Percentiles rank a stretch among this genome's conserved stretches.
Conservation (phyloP, 2,113 vertebrate genomes). For the Pachypanchax playfairii region DNA sequence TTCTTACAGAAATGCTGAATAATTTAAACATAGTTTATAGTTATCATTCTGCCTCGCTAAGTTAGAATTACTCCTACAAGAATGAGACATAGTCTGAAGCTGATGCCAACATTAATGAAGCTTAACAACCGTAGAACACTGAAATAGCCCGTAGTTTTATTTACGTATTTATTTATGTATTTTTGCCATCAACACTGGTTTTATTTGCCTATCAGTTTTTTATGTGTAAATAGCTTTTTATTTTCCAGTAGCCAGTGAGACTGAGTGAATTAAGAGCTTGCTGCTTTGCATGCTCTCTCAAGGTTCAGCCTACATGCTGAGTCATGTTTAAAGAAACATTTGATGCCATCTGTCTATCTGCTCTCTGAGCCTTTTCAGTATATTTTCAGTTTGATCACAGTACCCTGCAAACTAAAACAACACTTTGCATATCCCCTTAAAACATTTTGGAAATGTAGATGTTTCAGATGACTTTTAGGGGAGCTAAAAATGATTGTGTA, state of each 20-base stretch:
- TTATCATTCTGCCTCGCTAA: not conserved
- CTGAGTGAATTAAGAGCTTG: no score
- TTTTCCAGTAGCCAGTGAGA: slow-evolving; percentile 10
- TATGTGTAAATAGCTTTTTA: not conserved
- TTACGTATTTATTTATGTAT: no score
- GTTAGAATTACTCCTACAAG: not conserved
- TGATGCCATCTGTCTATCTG: slow-evolving; percentile 14
- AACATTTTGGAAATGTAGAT: not conserved
- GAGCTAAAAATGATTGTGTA: not conserved
- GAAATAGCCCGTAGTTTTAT: not conserved
- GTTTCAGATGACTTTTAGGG: not conserved
- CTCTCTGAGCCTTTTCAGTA: slow-evolving; percentile 10
- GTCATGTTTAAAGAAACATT: slow-evolving; percentile 59
- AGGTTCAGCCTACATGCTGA: slow-evolving; percentile 30
- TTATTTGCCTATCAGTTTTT: no score
- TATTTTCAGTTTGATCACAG: not conserved
- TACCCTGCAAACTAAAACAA: not conserved
- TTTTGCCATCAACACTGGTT: no score
- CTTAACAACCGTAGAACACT: not conserved
- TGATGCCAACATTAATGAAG: not conserved
- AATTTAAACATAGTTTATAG: not conserved
- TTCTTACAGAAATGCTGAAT: not conserved
- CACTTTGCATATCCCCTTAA: not conserved
- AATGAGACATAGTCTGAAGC: not conserved
- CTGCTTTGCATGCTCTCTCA: slow-evolving; percentile 50